These are phyloP conservation scores for Anagrus nilaparvatae DNA, from an alignment of 1,140 invertebrate genomes.

Conservation along the genomic window DNA sequence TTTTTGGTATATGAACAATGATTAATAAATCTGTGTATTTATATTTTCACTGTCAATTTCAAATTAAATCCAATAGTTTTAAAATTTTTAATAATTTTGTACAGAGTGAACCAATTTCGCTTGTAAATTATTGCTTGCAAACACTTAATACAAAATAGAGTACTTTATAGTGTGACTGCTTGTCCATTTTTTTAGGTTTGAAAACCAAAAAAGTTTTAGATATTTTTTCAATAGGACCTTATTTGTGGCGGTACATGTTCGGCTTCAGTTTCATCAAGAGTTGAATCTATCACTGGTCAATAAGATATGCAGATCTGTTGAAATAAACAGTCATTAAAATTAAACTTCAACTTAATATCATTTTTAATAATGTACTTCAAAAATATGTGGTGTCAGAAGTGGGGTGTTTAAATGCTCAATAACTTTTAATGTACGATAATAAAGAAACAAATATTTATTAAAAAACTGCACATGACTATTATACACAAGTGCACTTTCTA, in stretches of 20 bases:
- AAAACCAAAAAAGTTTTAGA: neutral
- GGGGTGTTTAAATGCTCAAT: too few relatives aligned
- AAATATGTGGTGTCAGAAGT: too few relatives aligned
- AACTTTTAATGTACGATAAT: too few relatives aligned
- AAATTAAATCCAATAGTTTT: neutral
- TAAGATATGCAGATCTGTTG: conserved; percentile 61
- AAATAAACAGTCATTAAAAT: conserved; percentile 46
- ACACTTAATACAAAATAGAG: too few relatives aligned
- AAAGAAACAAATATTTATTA: too few relatives aligned
- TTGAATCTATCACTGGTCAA: conserved; percentile 79
- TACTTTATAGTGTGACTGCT: too few relatives aligned
- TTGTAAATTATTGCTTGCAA: too few relatives aligned
- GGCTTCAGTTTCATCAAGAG: conserved; percentile 66
- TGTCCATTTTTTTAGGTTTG: neutral
- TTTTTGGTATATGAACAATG: too few relatives aligned
- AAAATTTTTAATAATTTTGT: neutral
- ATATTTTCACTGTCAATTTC: neutral
- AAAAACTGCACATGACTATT: too few relatives aligned
- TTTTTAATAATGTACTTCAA: too few relatives aligned
- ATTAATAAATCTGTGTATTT: neutral
- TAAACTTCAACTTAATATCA: too few relatives aligned
- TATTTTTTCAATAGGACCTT: conserved; percentile 49
- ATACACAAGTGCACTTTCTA: too few relatives aligned
- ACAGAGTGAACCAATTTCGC: neutral
- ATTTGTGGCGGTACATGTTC: conserved; percentile 61